Conservation (phyloP, 2,113 vertebrate species). For the Symphodus melops region DNA sequence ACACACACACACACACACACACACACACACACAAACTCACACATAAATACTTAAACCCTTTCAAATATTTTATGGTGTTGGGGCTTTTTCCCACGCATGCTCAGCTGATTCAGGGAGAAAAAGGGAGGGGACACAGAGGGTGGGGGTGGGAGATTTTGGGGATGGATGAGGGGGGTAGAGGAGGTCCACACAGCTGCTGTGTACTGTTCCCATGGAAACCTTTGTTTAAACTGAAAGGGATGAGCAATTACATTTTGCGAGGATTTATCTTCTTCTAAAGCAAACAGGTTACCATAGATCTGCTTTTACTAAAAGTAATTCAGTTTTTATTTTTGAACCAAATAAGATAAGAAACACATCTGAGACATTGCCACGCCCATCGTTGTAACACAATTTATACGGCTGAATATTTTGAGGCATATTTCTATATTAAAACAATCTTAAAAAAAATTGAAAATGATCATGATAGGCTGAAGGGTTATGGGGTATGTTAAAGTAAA, state of each 20-base stretch:
- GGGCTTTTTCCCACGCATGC: slow-evolving; percentile 26
- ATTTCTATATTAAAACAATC: neutral
- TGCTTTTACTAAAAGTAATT: slow-evolving; percentile 8
- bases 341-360: neutral
- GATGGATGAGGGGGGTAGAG: slow-evolving; percentile 11
- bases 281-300: slow-evolving; percentile 7
- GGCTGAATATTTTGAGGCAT: neutral
- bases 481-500: no score
- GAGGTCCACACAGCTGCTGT: slow-evolving; percentile 63
- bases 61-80: slow-evolving; percentile 59
- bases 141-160: slow-evolving; percentile 34
- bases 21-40: slow-evolving; percentile 22
- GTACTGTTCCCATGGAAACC: slow-evolving; percentile 81
- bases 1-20: slow-evolving; percentile 17
- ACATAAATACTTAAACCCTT: slow-evolving; percentile 23
- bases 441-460: no score
- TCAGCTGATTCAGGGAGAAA: slow-evolving; percentile 46
- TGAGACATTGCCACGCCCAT: slow-evolving; percentile 9
- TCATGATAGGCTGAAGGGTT: neutral
- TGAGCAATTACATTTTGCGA: slow-evolving; percentile 13
- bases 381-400: neutral
- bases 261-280: neutral
- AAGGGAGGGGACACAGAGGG: slow-evolving; percentile 16
- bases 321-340: neutral
- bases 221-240: slow-evolving; percentile 70